These are phyloP conservation scores for Pyrocephalus nanus DNA, from an alignment of 2,797 vertebrate species.

Conservation along the genomic window DNA sequence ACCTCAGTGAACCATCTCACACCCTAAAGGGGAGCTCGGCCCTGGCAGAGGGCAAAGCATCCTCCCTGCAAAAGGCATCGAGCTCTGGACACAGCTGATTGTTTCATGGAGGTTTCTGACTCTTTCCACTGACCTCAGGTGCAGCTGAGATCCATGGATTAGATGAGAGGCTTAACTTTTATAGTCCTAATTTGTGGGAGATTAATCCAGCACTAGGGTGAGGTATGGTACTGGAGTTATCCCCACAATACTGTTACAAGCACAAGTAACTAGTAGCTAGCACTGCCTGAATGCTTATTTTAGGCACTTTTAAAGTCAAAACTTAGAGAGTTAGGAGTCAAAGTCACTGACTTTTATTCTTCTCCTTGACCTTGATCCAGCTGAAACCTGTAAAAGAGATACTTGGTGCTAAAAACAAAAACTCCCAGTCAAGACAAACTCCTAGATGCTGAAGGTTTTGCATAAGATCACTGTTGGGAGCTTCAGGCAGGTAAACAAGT, in stretches of 20 bases:
- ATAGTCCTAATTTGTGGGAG: neutral
- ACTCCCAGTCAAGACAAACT: neutral
- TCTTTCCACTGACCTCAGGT: neutral
- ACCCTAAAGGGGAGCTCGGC: neutral
- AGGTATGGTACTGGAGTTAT: neutral
- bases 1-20: neutral
- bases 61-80: neutral
- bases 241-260: neutral
- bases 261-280: neutral
- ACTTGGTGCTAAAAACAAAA: neutral
- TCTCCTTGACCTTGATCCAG: neutral
- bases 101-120: neutral
- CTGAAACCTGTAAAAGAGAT: neutral
- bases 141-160: neutral
- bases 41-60: neutral
- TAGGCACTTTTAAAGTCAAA: neutral
- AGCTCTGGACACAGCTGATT: accelerated
- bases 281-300: neutral
- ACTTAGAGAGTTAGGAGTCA: neutral
- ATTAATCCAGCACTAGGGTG: neutral
- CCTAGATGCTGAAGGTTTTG: neutral
- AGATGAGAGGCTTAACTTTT: neutral
- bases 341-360: neutral
- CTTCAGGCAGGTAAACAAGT: slow-evolving; percentile 52
- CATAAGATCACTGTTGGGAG: neutral